Evolutionary conservation across 1,140 invertebrate genomes (phyloP).

Genomic region (Subanguina moxae): DNA sequence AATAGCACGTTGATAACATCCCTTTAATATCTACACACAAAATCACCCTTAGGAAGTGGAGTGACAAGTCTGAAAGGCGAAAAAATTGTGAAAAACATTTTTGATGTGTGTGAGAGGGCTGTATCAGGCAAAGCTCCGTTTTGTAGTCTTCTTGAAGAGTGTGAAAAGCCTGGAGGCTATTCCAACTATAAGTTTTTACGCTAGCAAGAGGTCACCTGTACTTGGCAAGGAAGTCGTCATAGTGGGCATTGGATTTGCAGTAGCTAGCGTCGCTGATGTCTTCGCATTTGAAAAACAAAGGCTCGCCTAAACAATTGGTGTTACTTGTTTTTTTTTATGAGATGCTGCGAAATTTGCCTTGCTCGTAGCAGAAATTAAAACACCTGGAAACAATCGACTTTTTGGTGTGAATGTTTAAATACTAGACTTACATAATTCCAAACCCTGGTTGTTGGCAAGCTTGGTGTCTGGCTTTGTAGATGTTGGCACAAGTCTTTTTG

Average conservation of each 20-base stretch:
- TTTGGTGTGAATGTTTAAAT: too few species aligned
- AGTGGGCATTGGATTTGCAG: conserved; percentile 44
- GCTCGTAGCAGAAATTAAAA: conserved; percentile 57
- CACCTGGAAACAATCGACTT: conserved; percentile 14
- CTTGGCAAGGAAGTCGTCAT: conserved; percentile 34
- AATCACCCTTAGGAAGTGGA: too few species aligned
- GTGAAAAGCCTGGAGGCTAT: too few species aligned
- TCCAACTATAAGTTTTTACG: too few species aligned
- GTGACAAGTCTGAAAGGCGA: too few species aligned
- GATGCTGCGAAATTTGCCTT: conserved; percentile 40
- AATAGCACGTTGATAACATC: too few species aligned
- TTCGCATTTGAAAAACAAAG: conserved; percentile 50
- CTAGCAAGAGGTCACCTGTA: too few species aligned
- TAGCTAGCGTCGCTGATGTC: conserved; percentile 52
- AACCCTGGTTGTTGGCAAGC: conserved; percentile 56
- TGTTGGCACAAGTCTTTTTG: conserved; percentile 58
- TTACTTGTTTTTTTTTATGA: conserved; percentile 12
- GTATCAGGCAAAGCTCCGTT: too few species aligned
- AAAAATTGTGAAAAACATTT: too few species aligned
- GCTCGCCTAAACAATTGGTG: conserved; percentile 49
- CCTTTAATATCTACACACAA: too few species aligned
- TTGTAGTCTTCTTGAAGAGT: too few species aligned
- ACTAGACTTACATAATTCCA: conserved; percentile 43
- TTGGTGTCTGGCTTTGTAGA: conserved; percentile 55
- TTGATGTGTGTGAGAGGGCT: too few species aligned